Conservation (phyloP, 1,140 invertebrate species). For the Ips nitidus region DNA sequence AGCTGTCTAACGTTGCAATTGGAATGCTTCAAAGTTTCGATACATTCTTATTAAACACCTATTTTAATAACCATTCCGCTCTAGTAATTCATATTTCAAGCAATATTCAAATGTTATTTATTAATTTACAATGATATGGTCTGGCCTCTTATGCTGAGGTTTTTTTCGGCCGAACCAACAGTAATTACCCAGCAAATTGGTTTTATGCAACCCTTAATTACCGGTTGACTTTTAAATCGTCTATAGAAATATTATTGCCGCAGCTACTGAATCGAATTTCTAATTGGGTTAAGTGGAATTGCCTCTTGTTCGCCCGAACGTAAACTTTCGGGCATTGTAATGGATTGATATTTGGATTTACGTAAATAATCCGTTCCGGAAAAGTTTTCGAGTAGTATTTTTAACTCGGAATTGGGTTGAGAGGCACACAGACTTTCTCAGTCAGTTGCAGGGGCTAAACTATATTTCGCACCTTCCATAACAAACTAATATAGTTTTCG, state of each 20-base stretch:
- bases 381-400: background rate
- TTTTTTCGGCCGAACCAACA: conserved; percentile 7
- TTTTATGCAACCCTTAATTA: conserved; percentile 13
- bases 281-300: conserved; percentile 19
- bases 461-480: no score
- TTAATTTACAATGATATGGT: background rate
- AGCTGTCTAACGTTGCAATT: no score
- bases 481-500: no score
- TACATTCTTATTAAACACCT: background rate
- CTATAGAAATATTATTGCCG: conserved; percentile 9
- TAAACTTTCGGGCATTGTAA: conserved; percentile 10
- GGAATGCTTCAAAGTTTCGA: background rate
- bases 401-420: background rate
- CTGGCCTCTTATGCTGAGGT: background rate
- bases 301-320: conserved; percentile 11
- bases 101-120: conserved; percentile 3
- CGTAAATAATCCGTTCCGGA: background rate
- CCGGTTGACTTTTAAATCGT: conserved; percentile 7
- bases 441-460: no score
- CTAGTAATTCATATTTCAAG: background rate
- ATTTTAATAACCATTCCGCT: background rate
- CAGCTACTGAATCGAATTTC: conserved; percentile 16
- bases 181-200: conserved; percentile 11
- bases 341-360: conserved; percentile 19
- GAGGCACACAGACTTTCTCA: no score